phyloP scores from a whole-genome alignment of 2,888 invertebrate genomes.

The Eustalomyia histrio region DNA sequence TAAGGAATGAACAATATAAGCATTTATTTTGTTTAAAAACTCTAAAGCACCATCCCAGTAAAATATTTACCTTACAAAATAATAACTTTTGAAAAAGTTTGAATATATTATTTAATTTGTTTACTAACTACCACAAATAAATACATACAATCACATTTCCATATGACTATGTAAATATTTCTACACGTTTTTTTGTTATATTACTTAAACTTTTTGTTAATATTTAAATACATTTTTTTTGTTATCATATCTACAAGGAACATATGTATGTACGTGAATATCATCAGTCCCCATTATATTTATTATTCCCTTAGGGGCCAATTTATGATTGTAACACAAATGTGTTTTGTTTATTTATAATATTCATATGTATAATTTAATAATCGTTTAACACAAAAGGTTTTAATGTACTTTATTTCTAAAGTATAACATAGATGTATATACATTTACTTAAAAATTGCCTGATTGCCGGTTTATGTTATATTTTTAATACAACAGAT shows the following conservation, averaged over 20 bases:
- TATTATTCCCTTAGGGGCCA: neutral
- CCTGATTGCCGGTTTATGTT: neutral
- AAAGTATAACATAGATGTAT: neutral
- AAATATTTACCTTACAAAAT: neutral
- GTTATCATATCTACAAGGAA: conserved; percentile 2
- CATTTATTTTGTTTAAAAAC: too few relatives aligned
- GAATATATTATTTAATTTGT: neutral
- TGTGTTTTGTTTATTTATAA: neutral
- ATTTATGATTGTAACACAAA: neutral
- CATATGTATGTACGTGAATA: neutral
- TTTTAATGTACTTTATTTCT: conserved; percentile 33
- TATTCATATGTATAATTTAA: conserved; percentile 4
- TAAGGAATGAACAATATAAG: too few relatives aligned
- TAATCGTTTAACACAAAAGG: conserved; percentile 21
- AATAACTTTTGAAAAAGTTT: neutral
- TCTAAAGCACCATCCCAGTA: too few relatives aligned
- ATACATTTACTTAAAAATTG: neutral
- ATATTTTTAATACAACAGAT: neutral
- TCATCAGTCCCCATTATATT: neutral
- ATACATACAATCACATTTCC: neutral
- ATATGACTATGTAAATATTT: neutral
- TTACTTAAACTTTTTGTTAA: neutral
- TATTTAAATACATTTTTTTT: neutral
- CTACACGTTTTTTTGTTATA: neutral
- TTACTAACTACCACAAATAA: neutral